A percentile compares a stretch with the other conserved stretches of the same genome.
Evolutionary conservation across 2,888 invertebrate genomes (phyloP).

Genomic region (Drosophila vallismaia): DNA sequence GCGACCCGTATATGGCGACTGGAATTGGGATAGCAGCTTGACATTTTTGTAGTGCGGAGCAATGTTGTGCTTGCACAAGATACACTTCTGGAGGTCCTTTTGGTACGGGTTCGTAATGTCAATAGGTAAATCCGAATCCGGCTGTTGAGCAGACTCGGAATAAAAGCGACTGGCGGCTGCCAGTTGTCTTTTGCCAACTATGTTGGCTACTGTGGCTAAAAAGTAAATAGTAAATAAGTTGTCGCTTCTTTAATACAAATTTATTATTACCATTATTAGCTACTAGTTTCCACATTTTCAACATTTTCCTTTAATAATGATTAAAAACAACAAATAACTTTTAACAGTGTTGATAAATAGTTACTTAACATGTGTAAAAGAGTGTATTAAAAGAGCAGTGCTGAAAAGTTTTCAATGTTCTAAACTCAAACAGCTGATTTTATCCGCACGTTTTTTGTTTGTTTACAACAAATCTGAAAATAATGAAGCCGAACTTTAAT

Average conservation of each 20-base stretch:
- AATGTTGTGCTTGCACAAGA: slow-evolving; percentile 93
- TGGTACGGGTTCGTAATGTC: slow-evolving; percentile 92
- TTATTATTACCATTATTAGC: slow-evolving; percentile 63
- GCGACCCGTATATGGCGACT: slow-evolving; percentile 96
- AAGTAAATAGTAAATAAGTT: not conserved
- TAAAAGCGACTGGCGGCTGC: slow-evolving; percentile 36
- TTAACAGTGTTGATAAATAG: slow-evolving; percentile 16
- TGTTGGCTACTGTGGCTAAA: slow-evolving; percentile 42
- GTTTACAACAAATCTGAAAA: slow-evolving; percentile 23
- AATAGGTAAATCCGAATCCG: slow-evolving; percentile 80
- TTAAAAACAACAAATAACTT: slow-evolving; percentile 17
- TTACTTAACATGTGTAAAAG: slow-evolving; percentile 9
- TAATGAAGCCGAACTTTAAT: slow-evolving; percentile 52
- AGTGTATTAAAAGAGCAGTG: not conserved
- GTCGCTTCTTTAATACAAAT: not conserved
- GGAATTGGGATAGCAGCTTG: slow-evolving; percentile 95
- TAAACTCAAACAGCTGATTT: slow-evolving; percentile 18
- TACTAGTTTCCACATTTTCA: slow-evolving; percentile 58
- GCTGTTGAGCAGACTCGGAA: slow-evolving; percentile 24
- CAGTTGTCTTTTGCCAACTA: slow-evolving; percentile 30
- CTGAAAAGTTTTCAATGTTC: not conserved
- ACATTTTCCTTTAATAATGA: slow-evolving; percentile 50
- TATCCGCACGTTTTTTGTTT: slow-evolving; percentile 46
- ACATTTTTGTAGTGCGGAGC: slow-evolving; percentile 95
- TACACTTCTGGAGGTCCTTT: slow-evolving; percentile 89